Percentiles rank a stretch among this genome's conserved stretches.
These are phyloP conservation scores for Callionymus lyra DNA, from an alignment of 2,113 vertebrate genomes.

Conservation along the genomic window DNA sequence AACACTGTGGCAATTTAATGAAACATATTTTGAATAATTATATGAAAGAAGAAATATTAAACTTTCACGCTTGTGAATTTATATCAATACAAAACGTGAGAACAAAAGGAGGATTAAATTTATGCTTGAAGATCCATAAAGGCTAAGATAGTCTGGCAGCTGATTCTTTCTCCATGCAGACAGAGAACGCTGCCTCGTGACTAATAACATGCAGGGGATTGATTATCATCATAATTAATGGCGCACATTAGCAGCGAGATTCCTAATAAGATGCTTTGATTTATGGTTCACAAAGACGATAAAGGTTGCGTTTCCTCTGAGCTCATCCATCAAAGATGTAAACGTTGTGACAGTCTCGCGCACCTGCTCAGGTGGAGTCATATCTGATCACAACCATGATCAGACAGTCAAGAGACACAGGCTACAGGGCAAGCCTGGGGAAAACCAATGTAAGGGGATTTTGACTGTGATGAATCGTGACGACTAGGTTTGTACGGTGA, in stretches of 20 bases:
- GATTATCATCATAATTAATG: conserved; percentile 38
- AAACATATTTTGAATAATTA: neutral
- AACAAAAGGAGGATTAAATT: too few species aligned
- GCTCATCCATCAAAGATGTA: conserved; percentile 9
- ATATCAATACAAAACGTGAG: too few species aligned
- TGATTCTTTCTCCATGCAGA: neutral
- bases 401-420: neutral
- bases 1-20: too few species aligned
- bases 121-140: too few species aligned
- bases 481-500: neutral
- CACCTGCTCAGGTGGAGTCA: neutral
- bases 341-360: neutral
- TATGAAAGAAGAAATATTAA: neutral
- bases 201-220: conserved; percentile 32
- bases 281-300: conserved; percentile 42
- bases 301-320: conserved; percentile 16
- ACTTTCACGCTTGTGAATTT: neutral
- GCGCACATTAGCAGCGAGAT: conserved; percentile 36
- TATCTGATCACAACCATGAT: neutral
- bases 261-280: conserved; percentile 33
- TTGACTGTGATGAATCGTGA: neutral
- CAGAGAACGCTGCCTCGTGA: conserved; percentile 11
- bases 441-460: neutral
- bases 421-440: neutral
- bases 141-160: too few species aligned